Base-by-base conservation (phyloP, 2,797 vertebrate species). In the Anguilla megastoma region DNA sequence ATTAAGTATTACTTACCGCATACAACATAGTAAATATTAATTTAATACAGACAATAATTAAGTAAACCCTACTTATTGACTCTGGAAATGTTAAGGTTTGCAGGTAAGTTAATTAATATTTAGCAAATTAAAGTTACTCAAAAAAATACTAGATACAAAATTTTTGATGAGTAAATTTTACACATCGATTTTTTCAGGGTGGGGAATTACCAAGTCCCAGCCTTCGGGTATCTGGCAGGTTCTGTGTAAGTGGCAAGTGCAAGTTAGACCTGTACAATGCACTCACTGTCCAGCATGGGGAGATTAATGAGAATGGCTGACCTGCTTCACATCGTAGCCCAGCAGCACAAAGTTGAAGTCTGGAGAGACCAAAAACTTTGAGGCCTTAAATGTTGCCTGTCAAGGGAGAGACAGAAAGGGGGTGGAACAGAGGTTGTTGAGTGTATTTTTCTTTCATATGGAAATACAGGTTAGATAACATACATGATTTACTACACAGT, bases 331-430 rank as follows among this genome's bases (percentile, higher is more conserved):
- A 85, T 96, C 94, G n/a, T 96, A 96, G 50, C 93, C 94, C 87
- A 96, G 91, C 48, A 96, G 94, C 89, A 96, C 93, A 74, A 93
- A 96, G 90, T 95, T 95, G 82, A 94, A 91, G 90, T 96, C 96
- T 30, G 95, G 96, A 92, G 96, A 96, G 87, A 96, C 90, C 0
- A 92, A 89, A 89, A 95, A 95, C 92, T 92, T 95, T 52, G 95
- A 94, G 0, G 96, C 95, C 89, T 96, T 96, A 91, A 95, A 96
- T 45, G 91, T 95, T 48, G 92, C 91, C 95, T 96, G 91, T 89
- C 86, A 71, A 88, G 85, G 91, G 84, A 91, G 36, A 50, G 1
- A 56, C 1, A 21, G 36, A 58, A 24, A 45, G 52, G 1, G 30
- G 3, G 5, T 27, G 2, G 60, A 58, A 58, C 12, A 79, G 9